Conservation (phyloP, 2,113 vertebrate species). For the Ginglymostoma cirratum region DNA sequence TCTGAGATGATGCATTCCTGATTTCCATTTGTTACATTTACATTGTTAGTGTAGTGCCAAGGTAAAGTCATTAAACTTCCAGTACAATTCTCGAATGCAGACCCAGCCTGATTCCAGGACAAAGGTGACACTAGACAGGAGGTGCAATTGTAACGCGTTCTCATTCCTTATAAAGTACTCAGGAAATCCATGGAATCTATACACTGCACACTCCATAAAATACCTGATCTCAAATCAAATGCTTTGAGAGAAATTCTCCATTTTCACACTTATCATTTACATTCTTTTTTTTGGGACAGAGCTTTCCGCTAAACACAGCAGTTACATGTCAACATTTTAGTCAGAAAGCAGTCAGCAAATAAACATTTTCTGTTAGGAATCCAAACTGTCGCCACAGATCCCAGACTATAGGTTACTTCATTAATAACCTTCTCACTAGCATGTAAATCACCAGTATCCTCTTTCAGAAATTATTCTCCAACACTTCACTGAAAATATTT, state of each 20-base stretch:
- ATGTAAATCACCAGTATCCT: neutral
- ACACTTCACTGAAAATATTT: neutral
- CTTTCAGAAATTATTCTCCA: neutral
- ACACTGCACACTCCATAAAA: neutral
- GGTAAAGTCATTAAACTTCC: neutral
- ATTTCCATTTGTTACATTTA: neutral
- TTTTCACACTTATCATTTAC: neutral
- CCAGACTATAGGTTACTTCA: neutral
- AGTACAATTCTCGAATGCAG: neutral
- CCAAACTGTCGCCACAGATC: neutral
- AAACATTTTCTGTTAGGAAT: neutral
- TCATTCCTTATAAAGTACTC: neutral
- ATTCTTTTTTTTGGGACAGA: neutral
- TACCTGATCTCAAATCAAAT: neutral
- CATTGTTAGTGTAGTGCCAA: neutral
- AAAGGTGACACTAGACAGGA: neutral
- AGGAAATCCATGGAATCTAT: neutral
- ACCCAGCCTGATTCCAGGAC: neutral
- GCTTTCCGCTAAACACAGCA: neutral
- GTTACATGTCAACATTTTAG: neutral
- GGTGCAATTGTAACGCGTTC: neutral
- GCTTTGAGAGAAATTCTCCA: neutral
- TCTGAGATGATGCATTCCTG: neutral
- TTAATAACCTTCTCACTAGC: neutral
- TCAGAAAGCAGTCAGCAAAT: neutral